These are phyloP conservation scores for Epirrita christyi DNA, from an alignment of 2,888 invertebrate genomes.

Conservation along the genomic window DNA sequence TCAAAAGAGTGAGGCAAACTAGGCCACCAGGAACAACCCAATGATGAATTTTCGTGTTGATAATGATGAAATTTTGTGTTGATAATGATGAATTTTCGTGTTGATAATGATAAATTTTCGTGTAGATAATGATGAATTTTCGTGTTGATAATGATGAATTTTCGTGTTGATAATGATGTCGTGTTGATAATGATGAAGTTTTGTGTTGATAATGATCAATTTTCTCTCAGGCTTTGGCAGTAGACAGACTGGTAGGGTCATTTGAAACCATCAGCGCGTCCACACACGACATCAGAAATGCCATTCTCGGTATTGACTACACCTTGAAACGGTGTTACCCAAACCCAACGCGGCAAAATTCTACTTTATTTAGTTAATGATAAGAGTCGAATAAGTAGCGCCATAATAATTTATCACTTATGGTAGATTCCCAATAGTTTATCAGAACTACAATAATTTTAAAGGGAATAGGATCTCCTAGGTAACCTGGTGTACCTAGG, in stretches of 20 bases:
- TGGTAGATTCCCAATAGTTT: neutral
- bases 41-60: too few relatives aligned
- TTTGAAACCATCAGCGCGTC: slow-evolving; percentile 67
- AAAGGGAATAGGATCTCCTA: too few relatives aligned
- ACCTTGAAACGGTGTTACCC: slow-evolving; percentile 71
- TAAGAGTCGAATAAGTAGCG: neutral
- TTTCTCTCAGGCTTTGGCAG: slow-evolving; percentile 62
- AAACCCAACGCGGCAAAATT: slow-evolving; percentile 57
- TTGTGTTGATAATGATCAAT: too few relatives aligned
- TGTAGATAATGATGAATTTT: neutral
- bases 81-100: neutral
- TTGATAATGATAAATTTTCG: too few relatives aligned
- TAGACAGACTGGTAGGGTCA: slow-evolving; percentile 65
- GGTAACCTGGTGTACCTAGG: neutral
- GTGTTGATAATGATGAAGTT: too few relatives aligned
- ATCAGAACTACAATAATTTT: too few relatives aligned
- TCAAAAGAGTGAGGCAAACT: too few relatives aligned
- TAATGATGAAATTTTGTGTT: too few relatives aligned
- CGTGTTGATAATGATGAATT: neutral
- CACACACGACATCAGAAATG: slow-evolving; percentile 67
- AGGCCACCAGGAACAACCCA: too few relatives aligned
- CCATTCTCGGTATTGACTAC: slow-evolving; percentile 71
- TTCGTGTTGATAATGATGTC: neutral
- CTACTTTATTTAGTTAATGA: slow-evolving; percentile 42
- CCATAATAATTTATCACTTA: slow-evolving; percentile 7